Base-by-base conservation (phyloP, 2,888 invertebrate genomes). In the Adelphocoris suturalis region DNA sequence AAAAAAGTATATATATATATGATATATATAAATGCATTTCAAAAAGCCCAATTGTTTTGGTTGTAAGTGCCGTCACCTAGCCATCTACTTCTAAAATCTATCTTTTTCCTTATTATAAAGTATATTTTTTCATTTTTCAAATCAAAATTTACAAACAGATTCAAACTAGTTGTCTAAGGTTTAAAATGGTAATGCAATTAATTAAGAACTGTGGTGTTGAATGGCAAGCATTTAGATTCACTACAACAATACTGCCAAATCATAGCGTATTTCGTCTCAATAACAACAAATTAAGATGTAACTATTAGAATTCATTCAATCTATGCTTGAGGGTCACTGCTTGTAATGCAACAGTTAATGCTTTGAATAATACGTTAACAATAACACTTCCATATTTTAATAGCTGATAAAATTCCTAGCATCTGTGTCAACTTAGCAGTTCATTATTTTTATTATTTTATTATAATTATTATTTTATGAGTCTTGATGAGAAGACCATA, bases 261-360 rank as follows among this genome's bases (percentile, higher is more conserved):
- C 37, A 37, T 68, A 68, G 68, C 68, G 23, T 27, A 23, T 23
- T 68, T 68, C 23, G 23, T 19, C 23, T 68, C 27, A 11, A 68
- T 23, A 19, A 68, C 23, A 27, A 7, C 23, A 12, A 23, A 19
- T 11, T 23, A 19, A 19, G 19, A 68, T 37, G 37, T 4, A 37
- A 37, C 7, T 23, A 68, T 19, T 23, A 23, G 23, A 68, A 68
- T 68, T 68, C 68, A 68, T 68, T 68, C 68, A 68, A 68, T 68
- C 68, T 68, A 23, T 68, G 23, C 68, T 9, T 68, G 12, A 68
- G 19, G 2, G 52, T 3, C 3, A 14, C 2, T 19, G 68, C 68
- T 27, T 0, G 0, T 68, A 23, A 68, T 68, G 2, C 3, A 68
- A 68, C 27, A 23, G 23, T 68, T 19, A 12, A 23, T 68, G 19